Conservation (phyloP, 2,113 vertebrate species). For the Proteles cristata region DNA sequence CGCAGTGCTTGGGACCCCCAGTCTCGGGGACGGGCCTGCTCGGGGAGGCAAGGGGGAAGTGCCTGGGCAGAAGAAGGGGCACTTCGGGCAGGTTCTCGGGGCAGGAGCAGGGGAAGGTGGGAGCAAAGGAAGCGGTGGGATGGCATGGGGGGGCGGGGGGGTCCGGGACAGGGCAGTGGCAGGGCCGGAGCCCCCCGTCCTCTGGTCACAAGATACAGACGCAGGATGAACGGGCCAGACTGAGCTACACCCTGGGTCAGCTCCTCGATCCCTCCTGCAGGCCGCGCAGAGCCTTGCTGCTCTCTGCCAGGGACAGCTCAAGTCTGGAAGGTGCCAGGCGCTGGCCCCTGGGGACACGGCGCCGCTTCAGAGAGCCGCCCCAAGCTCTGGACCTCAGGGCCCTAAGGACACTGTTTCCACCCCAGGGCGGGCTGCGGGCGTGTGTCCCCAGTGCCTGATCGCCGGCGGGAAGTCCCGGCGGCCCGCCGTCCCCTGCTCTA, state of each 20-base stretch:
- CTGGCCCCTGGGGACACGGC: accelerated
- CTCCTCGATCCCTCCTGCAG: no score
- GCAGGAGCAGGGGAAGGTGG: accelerated
- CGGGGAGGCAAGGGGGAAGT: background rate
- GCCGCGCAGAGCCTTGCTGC: background rate
- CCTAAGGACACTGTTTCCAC: background rate
- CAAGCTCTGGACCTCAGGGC: accelerated
- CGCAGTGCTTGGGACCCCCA: accelerated
- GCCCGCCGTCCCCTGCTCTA: accelerated
- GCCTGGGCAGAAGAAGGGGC: accelerated
- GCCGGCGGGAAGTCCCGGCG: accelerated
- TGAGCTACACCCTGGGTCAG: accelerated
- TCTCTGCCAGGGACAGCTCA: accelerated
- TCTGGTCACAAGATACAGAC: accelerated
- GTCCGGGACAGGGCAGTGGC: accelerated
- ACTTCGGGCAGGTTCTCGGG: accelerated
- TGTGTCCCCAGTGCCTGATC: accelerated
- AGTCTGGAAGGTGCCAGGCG: accelerated
- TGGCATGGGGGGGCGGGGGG: background rate
- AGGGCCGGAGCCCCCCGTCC: no score
- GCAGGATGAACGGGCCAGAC: accelerated
- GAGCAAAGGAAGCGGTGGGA: background rate
- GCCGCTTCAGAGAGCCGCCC: background rate
- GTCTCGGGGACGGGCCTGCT: background rate
- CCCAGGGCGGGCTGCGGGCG: background rate